Evolutionary conservation across 23 tunicate genomes (phyloP), one percentile per base, ranked within the genome.

Genomic region (Oikopleura albicans): DNA sequence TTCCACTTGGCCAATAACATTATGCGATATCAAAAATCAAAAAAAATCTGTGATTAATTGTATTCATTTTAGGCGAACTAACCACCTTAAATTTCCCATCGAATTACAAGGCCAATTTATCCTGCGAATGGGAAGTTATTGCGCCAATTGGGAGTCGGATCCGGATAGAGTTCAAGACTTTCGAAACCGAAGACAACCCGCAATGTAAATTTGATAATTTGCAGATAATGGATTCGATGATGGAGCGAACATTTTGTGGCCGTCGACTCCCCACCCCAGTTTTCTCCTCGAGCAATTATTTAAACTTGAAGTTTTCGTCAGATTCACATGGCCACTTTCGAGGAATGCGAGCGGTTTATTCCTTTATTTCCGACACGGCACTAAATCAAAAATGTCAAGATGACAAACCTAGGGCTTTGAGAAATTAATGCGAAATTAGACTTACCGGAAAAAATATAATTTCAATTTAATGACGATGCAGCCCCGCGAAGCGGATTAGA

Each of bases 241-340:
- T 71, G 79, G 79, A 71, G 37, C 33, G 79, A 71, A 71, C 79
- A 37, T 71, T 71, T 29, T 71, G 79, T 29, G 79, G 79, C 33
- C 27, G 35, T 2, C 33, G 37, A 16, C 4, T 31, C 2, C 79
- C 79, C 2, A 37, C 37, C 4, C 79, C 79, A 2, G 4, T 71
- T 12, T 71, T 71, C 37, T 71, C 79, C 79, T 71, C 79, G 28
- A 2, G 34, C 27, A 71, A 31, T 29, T 12, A 4, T 2, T 22
- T 71, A 37, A 16, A 27, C 2, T 29, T 71, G 34, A 16, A 31
- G 79, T 71, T 71, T 37, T 22, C 28, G 4, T 71, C 79, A 2
- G 79, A 71, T 29, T 2, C 28, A 31, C 4, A 2, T 2, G 31
- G 37, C 37, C 37, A 71, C 37, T 71, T 71, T 71, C 4, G 4